Base-by-base conservation (phyloP, 2,113 vertebrate species). In the Fulica atra region DNA sequence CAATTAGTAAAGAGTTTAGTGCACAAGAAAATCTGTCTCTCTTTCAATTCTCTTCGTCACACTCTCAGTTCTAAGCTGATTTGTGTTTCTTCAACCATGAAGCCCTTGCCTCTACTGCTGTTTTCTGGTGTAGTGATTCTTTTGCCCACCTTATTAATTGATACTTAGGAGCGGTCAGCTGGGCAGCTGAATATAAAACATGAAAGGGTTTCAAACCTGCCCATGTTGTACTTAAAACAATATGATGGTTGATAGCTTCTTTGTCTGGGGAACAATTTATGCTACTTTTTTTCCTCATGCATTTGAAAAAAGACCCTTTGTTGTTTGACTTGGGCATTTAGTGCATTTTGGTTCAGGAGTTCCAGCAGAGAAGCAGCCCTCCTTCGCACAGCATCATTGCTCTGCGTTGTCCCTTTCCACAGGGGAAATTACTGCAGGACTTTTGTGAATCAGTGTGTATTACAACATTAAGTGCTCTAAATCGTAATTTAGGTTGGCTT, bases 21-120 rank as follows among this genome's bases (percentile, higher is more conserved):
- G 88, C 95, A 92, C 92, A 92, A 74, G 68, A 90, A 95, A 97
- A 94, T 80, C 79, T 92, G 85, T 92, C 93, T 92, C 94, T n/a
- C 82, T 96, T 95, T 94, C 80, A 93, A 26, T 77, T 92, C 29
- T 91, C 29, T 81, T 90, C 64, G 44, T 92, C 87, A 83, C 56
- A 59, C 60, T 88, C 51, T 13, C 14, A 35, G 8, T 90, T 94
- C 24, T 88, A 78, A 94, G 81, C 48, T 88, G 94, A 50, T 89
- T 68, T 68, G 48, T 94, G 89, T 89, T 83, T 88, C 72, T 71
- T 93, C 93, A 93, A 38, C 88, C 78, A 31, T 93, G 74, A 95
- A 86, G 60, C 35, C 71, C 60, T 92, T 77, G 92, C 79, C 68
- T 89, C 51, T 92, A 35, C 79, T 94, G 68, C 50, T 93, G 57